A percentile compares a stretch with the other conserved stretches of the same genome.
phyloP scores from a whole-genome alignment of 1,140 invertebrate species.

The Aethina tumida region DNA sequence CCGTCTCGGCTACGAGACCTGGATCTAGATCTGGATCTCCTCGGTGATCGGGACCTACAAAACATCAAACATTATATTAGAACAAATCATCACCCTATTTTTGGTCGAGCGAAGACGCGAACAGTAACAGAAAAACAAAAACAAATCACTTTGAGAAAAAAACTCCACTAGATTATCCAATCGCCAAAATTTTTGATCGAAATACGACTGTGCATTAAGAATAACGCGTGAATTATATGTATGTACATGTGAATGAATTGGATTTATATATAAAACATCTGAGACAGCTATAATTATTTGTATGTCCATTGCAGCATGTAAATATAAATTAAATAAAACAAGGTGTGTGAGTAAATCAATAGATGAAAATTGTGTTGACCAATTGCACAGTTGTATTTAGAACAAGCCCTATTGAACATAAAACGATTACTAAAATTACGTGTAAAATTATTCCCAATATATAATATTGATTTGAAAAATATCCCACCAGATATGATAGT shows the following conservation, averaged over 20 bases:
- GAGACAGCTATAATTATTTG: too few species aligned
- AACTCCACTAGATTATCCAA: slow-evolving; percentile 6
- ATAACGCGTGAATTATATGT: slow-evolving; percentile 4
- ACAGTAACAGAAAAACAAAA: slow-evolving; percentile 4
- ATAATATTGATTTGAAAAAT: slow-evolving; percentile 1
- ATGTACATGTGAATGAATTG: too few species aligned
- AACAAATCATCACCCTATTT: not conserved
- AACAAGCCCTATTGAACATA: too few species aligned
- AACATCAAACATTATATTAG: slow-evolving; percentile 6
- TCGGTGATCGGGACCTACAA: slow-evolving; percentile 43
- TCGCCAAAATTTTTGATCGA: slow-evolving; percentile 1
- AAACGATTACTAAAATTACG: not conserved
- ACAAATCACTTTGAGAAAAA: slow-evolving; percentile 9
- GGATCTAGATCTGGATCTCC: slow-evolving; percentile 39
- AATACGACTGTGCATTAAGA: not conserved
- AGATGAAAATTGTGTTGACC: not conserved
- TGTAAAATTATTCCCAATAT: not conserved
- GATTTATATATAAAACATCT: too few species aligned
- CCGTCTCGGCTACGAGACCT: slow-evolving; percentile 41
- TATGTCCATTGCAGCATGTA: too few species aligned
- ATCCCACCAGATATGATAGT: slow-evolving; percentile 1
- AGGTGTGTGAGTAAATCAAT: not conserved
- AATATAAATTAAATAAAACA: slow-evolving; percentile 2
- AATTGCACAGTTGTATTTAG: not conserved
- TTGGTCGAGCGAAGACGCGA: not conserved